A percentile compares a stretch with the other conserved stretches of the same genome.
Conservation (phyloP, 2,888 invertebrate genomes). For the Adelognathus sp. region DNA sequence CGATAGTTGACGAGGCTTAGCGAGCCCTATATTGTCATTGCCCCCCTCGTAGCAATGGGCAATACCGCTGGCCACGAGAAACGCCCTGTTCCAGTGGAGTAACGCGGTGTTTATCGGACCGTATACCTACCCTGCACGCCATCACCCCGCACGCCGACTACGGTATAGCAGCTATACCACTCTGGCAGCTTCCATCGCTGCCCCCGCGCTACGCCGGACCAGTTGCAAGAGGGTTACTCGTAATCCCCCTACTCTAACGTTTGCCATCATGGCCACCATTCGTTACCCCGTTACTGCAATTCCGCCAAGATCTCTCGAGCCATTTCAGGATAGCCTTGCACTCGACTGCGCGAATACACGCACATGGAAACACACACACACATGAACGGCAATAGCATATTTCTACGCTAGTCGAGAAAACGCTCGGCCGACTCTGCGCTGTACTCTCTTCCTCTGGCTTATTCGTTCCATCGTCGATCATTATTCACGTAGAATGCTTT, state of each 20-base stretch:
- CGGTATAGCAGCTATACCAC: constrained; percentile 53
- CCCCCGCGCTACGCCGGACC: constrained; percentile 67
- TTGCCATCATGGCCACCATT: constrained; percentile 71
- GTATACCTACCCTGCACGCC: constrained; percentile 73
- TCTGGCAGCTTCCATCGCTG: constrained; percentile 58
- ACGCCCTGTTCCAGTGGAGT: constrained; percentile 74
- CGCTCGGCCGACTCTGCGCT: constrained; percentile 20
- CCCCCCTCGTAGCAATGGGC: constrained; percentile 40
- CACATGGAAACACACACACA: neutral
- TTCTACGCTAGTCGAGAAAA: constrained; percentile 47
- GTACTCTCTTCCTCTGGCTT: neutral
- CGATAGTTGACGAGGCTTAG: constrained; percentile 73
- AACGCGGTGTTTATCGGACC: constrained; percentile 79
- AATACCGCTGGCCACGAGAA: constrained; percentile 65
- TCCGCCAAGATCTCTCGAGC: constrained; percentile 62
- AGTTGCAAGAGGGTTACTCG: constrained; percentile 68
- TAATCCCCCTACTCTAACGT: constrained; percentile 71
- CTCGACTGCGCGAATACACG: constrained; percentile 38
- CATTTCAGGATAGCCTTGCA: constrained; percentile 57
- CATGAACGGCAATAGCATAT: neutral
- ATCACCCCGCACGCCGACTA: no score
- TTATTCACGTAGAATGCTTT: constrained; percentile 30
- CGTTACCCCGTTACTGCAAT: constrained; percentile 64
- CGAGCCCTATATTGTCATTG: constrained; percentile 31
- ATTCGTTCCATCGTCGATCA: constrained; percentile 29